Evolutionary conservation across 2,888 invertebrate species (phyloP), one percentile per base, ranked within the genome.

Genomic region (Pandemis cinnamomeana): DNA sequence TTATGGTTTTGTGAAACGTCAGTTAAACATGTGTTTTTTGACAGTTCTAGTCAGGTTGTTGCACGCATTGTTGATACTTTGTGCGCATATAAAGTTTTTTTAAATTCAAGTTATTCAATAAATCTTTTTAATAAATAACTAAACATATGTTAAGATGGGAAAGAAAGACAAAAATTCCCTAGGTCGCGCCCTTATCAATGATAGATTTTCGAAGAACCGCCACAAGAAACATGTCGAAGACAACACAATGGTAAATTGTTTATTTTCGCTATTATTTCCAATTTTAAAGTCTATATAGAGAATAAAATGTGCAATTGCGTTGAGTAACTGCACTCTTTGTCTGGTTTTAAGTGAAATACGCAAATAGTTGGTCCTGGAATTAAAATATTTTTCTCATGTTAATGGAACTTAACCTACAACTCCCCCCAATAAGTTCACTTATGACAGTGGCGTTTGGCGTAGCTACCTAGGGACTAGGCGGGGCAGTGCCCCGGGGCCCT

Each of bases 161-260:
- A 97, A 97, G 87, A 97, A 97, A 86, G 95, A 95, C 81, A 97
- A 97, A 89, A 90, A 93, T 71, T 89, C 89, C 51, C 92, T 97
- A 64, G 97, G 97, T 0, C 95, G 97, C 73, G 93, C 96, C 0
- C 92, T 98, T 58, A 97, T 98, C 55, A 97, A 96, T 85, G 96
- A 97, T 84, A 95, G 97, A 80, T 97, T 97, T 86, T 95, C 96
- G 0, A 95, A 95, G 77, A 94, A 95, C 67, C 95, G 95, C 61
- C 94, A 95, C 67, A 95, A 95, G 79, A 96, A 95, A 90, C 95
- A 95, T 91, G 96, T 96, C 63, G 96, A 95, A 84, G 96, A 96
- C 83, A 95, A 96, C 80, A 96, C 97, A 7, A 96, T 97, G 97
- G 97, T 97, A 94, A 73, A 5, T 73, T 73, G 69, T 69, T 73